Evolutionary conservation across 1,140 invertebrate genomes (phyloP).

Genomic region (Drosophila ercepeae): DNA sequence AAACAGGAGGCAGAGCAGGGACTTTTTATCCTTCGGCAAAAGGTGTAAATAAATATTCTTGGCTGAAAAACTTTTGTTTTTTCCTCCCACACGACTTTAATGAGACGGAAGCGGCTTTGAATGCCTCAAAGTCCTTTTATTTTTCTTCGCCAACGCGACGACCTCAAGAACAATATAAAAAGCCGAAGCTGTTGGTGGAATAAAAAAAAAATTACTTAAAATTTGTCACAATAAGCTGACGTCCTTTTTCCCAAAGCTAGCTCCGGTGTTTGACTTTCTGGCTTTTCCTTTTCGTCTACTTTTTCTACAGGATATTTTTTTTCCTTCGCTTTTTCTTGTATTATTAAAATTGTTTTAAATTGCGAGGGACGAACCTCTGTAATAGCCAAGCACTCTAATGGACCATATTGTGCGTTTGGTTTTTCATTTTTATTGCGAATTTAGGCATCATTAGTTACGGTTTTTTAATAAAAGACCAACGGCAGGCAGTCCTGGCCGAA

Average conservation of each 20-base stretch:
- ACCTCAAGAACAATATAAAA: constrained; percentile 28
- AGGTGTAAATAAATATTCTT: constrained; percentile 78
- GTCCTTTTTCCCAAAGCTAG: background rate
- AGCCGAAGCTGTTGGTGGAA: constrained; percentile 50
- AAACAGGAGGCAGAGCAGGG: constrained; percentile 24
- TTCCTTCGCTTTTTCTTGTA: constrained; percentile 32
- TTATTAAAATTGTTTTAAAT: constrained; percentile 82
- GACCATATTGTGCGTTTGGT: constrained; percentile 75
- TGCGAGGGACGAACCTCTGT: constrained; percentile 58
- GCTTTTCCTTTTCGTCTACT: constrained; percentile 15
- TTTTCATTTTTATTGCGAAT: constrained; percentile 80
- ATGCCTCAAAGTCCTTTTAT: constrained; percentile 39
- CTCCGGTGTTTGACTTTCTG: constrained; percentile 56
- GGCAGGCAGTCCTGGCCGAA: constrained; percentile 26
- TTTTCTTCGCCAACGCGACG: constrained; percentile 1
- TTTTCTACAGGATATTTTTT: too few species aligned
- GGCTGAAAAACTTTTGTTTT: constrained; percentile 38
- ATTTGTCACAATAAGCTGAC: constrained; percentile 75
- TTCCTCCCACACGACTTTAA: constrained; percentile 58
- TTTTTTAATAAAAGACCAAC: constrained; percentile 78
- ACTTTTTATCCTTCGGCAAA: constrained; percentile 44
- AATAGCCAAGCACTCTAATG: constrained; percentile 74
- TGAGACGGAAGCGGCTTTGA: constrained; percentile 76
- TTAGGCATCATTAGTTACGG: constrained; percentile 82
- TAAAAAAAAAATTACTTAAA: constrained; percentile 81